Percentiles rank a stretch among this genome's conserved stretches.
phyloP scores from a whole-genome alignment of 2,888 invertebrate species.

The Tenthredo distinguenda region DNA sequence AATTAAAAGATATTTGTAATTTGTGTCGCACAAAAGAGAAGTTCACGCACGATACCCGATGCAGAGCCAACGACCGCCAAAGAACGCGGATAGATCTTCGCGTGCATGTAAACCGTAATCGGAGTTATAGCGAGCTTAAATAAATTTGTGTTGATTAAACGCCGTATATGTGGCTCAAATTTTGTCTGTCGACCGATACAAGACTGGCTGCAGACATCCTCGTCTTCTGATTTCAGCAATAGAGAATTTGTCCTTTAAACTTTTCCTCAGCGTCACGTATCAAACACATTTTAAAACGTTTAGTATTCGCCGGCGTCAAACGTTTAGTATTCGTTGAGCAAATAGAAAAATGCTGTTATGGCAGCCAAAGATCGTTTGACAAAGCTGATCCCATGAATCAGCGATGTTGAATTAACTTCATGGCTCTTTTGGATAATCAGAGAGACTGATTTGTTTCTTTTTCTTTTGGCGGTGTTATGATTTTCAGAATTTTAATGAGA shows the following conservation, averaged over 20 bases:
- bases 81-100: slow-evolving; percentile 37
- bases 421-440: background rate
- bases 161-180: background rate
- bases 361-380: background rate
- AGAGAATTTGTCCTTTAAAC: slow-evolving; percentile 1
- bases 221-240: background rate
- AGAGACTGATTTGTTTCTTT: too few relatives aligned
- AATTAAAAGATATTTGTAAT: slow-evolving; percentile 20
- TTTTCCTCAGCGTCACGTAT: background rate
- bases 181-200: background rate
- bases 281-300: slow-evolving; percentile 12
- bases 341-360: slow-evolving; percentile 15
- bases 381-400: background rate
- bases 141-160: slow-evolving; percentile 11
- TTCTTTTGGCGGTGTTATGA: background rate
- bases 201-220: background rate
- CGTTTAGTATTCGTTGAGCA: slow-evolving; percentile 1
- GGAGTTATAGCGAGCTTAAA: slow-evolving; percentile 14
- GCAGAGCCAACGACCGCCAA: slow-evolving; percentile 42
- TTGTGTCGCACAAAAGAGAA: slow-evolving; percentile 35
- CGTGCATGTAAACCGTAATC: slow-evolving; percentile 3
- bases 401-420: background rate
- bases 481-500: background rate
- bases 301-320: slow-evolving; percentile 1
- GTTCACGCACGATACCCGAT: slow-evolving; percentile 11